Base-by-base conservation (phyloP, 2,888 invertebrate species). In the Ametastegia equiseti region DNA sequence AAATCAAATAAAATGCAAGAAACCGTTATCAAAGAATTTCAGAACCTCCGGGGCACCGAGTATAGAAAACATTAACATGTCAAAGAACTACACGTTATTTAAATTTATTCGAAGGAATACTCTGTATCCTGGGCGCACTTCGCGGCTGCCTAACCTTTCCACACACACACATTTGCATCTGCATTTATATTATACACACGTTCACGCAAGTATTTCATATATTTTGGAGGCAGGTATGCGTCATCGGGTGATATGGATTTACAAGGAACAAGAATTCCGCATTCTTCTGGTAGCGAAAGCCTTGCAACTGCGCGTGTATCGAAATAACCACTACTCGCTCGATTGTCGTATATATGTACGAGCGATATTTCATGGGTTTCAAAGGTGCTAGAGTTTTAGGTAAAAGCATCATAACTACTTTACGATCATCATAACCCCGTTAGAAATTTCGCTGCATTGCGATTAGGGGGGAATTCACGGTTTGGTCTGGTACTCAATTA, bases 21-120 rank as follows among this genome's bases (percentile, higher is more conserved):
- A 87, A 83, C 87, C 84, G 84, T 84, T 87, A 85, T 86, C 87
- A 88, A 88, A 88, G 88, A 86, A 88, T 85, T 86, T 85, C 83
- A 82, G 81, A 80, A 80, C 78, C 81, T 71, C 81, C 80, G 82
- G 79, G 84, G 82, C 81, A 82, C 81, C 82, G 73, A 78, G 75
- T 75, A 81, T 83, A 84, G 86, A 45, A 39, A 81, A 77, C 23
- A 88, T 91, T 91, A 91, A 88, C 91, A 91, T 91, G 90, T 91
- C 91, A 91, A 91, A 91, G 89, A 85, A 83, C 85, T 82, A 81
- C 82, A 84, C 84, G 86, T 86, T 90, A 89, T 90, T 90, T 89
- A 89, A 90, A 91, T 91, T 90, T 89, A 90, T 89, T 89, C 88
- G 79, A 80, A 63, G 78, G 81, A 78, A 39, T 78, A 36, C 54